Evolutionary conservation across 2,888 invertebrate species (phyloP), one percentile per base, ranked within the genome.

Genomic region (Monopis laevigella): DNA sequence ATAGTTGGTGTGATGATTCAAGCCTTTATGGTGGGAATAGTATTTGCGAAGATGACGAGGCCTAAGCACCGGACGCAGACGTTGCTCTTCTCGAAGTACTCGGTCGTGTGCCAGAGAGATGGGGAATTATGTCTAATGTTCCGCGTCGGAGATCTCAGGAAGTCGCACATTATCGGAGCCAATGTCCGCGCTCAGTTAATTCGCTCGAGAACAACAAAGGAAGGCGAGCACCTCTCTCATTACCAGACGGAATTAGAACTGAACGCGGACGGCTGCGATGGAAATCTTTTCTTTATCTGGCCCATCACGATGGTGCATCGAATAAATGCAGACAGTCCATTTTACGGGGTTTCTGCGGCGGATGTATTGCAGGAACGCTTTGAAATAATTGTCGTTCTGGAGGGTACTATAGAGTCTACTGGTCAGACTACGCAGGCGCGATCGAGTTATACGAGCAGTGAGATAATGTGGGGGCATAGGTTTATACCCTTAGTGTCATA

Each of bases 1-100:
- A 92, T 94, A 47, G 86, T 89, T 28, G 95, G 95, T 17, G 92
- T 89, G 2, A 88, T 89, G 85, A 92, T 90, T 40, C 89, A 90
- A 66, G 89, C 87, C 2, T 86, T 88, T 55, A 88, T 88, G 87
- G 88, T 88, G n/a, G 90, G 90, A 18, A 88, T 90, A 32, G 88
- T 94, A 35, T 96, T 96, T 63, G 93, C 95, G 0, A 96, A 96
- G 74, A 88, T 96, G 84, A 92, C 94, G 12, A 82, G 96, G 40
- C 95, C 96, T 0, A 95, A 95, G 66, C 92, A 94, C 59, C 83
- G 96, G 49, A 92, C 93, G 0, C 93, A 95, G 69, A 96, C 96
- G 0, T 78, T 96, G 10, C 82, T 96, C 50, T 96, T 95, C 72
- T 93, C 93, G 27, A 87, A 88, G 52, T 87, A 89, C 58, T 89